These are phyloP conservation scores for Wiebesia pumilae DNA, from an alignment of 1,140 invertebrate genomes.

Conservation along the genomic window DNA sequence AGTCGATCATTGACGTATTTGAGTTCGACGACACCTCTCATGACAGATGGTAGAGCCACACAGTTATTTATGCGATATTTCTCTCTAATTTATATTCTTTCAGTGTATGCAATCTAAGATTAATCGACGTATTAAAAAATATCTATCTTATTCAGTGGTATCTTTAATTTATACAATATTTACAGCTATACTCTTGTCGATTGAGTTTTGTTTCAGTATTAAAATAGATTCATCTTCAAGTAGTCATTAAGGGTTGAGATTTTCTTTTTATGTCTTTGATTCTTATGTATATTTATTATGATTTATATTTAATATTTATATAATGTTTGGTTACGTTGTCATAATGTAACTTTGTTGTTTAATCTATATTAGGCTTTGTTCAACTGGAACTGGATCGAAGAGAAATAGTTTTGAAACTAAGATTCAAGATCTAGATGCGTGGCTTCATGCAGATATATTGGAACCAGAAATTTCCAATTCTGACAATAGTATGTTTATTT, in stretches of 20 bases:
- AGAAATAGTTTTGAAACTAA: slow-evolving; percentile 26
- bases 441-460: slow-evolving; percentile 38
- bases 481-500: slow-evolving; percentile 23
- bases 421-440: slow-evolving; percentile 47
- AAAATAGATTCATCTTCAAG: not conserved
- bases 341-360: not conserved
- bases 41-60: slow-evolving; percentile 44
- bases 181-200: not conserved
- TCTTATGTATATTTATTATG: not conserved
- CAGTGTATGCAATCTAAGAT: not conserved
- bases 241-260: not conserved
- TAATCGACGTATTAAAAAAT: not conserved
- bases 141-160: not conserved
- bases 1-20: slow-evolving; percentile 53
- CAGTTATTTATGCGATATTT: not conserved
- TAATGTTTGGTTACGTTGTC: not conserved
- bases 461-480: slow-evolving; percentile 1
- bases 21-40: slow-evolving; percentile 47
- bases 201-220: not conserved
- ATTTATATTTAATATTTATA: not conserved
- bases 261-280: not conserved
- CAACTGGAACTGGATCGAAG: not conserved
- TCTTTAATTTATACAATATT: not conserved
- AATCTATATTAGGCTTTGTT: slow-evolving; percentile 38
- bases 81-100: not conserved